These are phyloP conservation scores for Silurus aristotelis DNA, from an alignment of 2,797 vertebrate genomes.

Conservation along the genomic window DNA sequence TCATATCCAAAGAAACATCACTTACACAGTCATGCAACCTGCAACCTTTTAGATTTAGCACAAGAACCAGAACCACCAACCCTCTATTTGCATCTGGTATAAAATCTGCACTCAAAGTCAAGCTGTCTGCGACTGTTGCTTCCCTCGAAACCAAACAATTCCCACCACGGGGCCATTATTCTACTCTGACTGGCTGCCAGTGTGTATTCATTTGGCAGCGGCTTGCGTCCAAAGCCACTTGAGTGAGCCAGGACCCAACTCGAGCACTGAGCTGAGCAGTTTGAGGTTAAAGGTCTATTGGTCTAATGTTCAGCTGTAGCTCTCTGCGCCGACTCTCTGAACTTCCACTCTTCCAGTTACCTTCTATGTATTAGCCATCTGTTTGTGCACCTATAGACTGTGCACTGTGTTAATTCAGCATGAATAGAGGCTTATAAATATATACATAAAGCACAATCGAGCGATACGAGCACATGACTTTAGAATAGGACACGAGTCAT, in stretches of 20 bases:
- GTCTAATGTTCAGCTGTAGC: neutral
- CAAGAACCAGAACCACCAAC: constrained; percentile 1
- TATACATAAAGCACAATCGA: too few species aligned
- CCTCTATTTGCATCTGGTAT: neutral
- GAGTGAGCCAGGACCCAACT: neutral
- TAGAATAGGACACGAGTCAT: too few species aligned
- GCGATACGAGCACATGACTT: too few species aligned
- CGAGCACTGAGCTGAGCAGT: neutral
- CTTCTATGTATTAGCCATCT: too few species aligned
- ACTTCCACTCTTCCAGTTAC: neutral
- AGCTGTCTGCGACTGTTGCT: constrained; percentile 4
- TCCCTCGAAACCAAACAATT: constrained; percentile 21
- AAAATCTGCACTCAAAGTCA: constrained; percentile 1
- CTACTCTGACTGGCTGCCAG: constrained; percentile 7
- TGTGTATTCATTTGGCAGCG: neutral
- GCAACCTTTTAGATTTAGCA: neutral
- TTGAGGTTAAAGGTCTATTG: constrained; percentile 1
- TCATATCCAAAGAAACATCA: neutral
- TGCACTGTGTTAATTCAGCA: too few species aligned
- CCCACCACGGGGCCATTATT: constrained; percentile 22
- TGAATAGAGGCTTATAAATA: too few species aligned
- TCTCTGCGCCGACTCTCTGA: neutral
- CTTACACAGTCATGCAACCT: neutral
- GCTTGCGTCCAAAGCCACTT: neutral
- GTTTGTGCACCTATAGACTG: neutral